These are phyloP conservation scores for Psophia crepitans DNA, from an alignment of 2,113 vertebrate genomes.

Conservation along the genomic window DNA sequence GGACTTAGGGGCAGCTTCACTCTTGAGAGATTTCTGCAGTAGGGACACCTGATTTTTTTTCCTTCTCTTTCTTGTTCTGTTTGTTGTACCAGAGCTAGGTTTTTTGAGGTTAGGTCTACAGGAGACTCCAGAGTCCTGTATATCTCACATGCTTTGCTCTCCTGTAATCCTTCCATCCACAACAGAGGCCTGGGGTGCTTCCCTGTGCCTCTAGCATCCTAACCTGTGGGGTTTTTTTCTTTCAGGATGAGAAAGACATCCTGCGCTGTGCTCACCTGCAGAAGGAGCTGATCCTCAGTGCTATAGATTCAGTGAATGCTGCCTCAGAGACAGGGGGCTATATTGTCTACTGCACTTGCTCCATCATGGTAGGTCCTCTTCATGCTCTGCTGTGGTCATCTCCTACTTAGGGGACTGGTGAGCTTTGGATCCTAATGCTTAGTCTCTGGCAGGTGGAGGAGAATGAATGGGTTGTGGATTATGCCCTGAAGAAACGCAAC, in stretches of 20 bases:
- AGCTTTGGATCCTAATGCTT: background rate
- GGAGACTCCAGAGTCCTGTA: background rate
- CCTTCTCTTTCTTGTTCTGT: background rate
- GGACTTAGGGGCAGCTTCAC: background rate
- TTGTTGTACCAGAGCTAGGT: background rate
- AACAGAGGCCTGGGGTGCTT: background rate
- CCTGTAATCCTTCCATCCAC: background rate
- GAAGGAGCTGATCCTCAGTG: conserved; percentile 91
- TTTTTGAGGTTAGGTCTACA: background rate
- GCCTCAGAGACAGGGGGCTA: conserved; percentile 88
- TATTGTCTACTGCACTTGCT: conserved; percentile 95
- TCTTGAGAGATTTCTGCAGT: background rate
- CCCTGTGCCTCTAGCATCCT: background rate
- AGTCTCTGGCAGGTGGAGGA: conserved; percentile 86
- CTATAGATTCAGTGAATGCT: conserved; percentile 92
- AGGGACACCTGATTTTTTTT: background rate
- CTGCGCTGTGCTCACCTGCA: conserved; percentile 90
- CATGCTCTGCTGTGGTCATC: fast-evolving
- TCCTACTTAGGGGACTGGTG: background rate
- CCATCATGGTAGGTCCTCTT: conserved; percentile 80
- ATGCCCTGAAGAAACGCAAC: conserved; percentile 93
- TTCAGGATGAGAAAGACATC: conserved; percentile 88
- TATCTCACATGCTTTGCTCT: background rate
- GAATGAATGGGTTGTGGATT: conserved; percentile 98
- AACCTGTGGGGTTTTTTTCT: background rate